Evolutionary conservation across 2,797 vertebrate genomes (phyloP).

Genomic region (Sebastes nivosus): DNA sequence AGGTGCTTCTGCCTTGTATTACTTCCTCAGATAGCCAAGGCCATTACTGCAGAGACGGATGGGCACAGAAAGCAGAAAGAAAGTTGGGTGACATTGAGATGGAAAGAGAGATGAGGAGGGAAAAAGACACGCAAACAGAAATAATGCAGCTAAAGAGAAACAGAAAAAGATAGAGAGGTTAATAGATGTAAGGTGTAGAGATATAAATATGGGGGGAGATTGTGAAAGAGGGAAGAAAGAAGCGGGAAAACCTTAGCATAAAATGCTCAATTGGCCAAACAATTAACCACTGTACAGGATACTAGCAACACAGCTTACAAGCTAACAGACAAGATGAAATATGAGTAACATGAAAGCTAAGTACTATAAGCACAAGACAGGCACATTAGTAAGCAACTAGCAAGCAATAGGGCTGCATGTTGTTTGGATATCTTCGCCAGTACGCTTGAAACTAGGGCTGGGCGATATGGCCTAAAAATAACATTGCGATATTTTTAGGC

Average conservation of each 20-base stretch:
- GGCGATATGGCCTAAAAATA: too few species aligned
- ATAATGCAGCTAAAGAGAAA: not conserved
- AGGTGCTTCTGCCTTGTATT: slow-evolving; percentile 10
- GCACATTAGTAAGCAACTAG: not conserved
- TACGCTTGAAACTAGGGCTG: too few species aligned
- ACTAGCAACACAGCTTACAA: not conserved
- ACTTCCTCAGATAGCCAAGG: slow-evolving; percentile 9
- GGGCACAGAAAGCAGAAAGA: not conserved
- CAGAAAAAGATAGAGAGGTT: not conserved
- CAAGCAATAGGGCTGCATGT: not conserved
- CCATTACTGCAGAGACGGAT: slow-evolving; percentile 1
- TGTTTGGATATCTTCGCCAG: too few species aligned
- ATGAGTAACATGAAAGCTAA: not conserved
- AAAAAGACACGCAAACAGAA: not conserved
- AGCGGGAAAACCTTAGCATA: not conserved
- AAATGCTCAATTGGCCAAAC: not conserved
- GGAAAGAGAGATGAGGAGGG: not conserved
- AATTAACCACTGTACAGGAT: not conserved
- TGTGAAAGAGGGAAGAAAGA: not conserved
- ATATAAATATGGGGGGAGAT: too few species aligned
- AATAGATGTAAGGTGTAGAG: not conserved
- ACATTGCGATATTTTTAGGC: too few species aligned
- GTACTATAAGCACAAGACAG: not conserved
- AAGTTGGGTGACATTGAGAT: not conserved
- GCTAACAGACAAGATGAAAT: not conserved